A percentile compares a stretch with the other conserved stretches of the same genome.
Evolutionary conservation across 2,888 invertebrate genomes (phyloP).

Genomic region (Notodromas monacha): DNA sequence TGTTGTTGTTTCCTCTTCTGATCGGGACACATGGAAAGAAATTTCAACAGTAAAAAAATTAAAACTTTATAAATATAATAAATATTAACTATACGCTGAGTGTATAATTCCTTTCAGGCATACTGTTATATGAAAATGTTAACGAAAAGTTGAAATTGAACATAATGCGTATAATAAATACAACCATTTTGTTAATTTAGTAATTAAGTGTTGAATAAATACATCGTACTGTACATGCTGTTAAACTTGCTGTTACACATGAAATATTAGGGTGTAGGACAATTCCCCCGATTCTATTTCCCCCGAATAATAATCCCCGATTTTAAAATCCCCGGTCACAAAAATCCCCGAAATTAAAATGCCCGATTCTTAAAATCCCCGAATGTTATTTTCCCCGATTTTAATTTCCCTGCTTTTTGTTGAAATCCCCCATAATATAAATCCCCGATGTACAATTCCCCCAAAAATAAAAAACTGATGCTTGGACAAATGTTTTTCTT

Average conservation of each 20-base stretch:
- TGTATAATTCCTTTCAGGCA: slow-evolving; percentile 4
- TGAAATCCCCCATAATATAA: slow-evolving; percentile 2
- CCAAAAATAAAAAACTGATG: slow-evolving; percentile 4
- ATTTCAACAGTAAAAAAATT: slow-evolving; percentile 4
- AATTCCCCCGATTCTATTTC: slow-evolving; percentile 4
- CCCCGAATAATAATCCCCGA: slow-evolving; percentile 4
- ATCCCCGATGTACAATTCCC: slow-evolving; percentile 4
- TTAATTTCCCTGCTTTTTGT: slow-evolving; percentile 4
- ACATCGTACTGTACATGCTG: slow-evolving; percentile 4
- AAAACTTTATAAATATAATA: slow-evolving; percentile 4
- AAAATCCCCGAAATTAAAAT: slow-evolving; percentile 4
- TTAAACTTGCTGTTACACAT: slow-evolving; percentile 4
- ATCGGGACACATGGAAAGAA: slow-evolving; percentile 4
- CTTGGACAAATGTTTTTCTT: slow-evolving; percentile 4
- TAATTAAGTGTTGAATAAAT: slow-evolving; percentile 4
- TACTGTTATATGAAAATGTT: slow-evolving; percentile 4
- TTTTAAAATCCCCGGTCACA: slow-evolving; percentile 4
- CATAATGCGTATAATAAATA: slow-evolving; percentile 4
- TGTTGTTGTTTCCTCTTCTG: slow-evolving; percentile 4
- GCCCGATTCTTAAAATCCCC: slow-evolving; percentile 4
- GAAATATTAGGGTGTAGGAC: slow-evolving; percentile 4
- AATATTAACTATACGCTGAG: slow-evolving; percentile 4
- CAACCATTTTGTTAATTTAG: slow-evolving; percentile 4
- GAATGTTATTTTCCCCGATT: slow-evolving; percentile 4
- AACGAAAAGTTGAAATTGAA: slow-evolving; percentile 4